phyloP scores from a whole-genome alignment of 2,797 vertebrate species.

The Esox masquinongy region DNA sequence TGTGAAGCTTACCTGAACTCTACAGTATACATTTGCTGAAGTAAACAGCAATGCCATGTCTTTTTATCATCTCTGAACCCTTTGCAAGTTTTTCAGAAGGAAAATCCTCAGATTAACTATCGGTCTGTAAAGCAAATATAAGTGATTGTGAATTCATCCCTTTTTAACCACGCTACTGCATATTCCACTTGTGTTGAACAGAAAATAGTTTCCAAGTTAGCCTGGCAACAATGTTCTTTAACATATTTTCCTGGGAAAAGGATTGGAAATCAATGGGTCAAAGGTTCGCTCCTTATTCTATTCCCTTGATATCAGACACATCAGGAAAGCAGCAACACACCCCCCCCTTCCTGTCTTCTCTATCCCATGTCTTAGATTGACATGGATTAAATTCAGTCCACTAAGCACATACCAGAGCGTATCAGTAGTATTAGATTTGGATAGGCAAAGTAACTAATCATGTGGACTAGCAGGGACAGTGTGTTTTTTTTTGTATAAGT shows the following conservation, averaged over 20 bases:
- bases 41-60: too few species aligned
- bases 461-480: background rate
- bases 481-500: background rate
- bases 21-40: background rate
- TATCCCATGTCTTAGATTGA: background rate
- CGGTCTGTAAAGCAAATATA: too few species aligned
- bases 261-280: background rate
- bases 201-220: background rate
- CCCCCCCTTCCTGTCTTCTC: background rate
- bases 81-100: background rate
- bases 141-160: background rate
- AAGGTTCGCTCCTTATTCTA: background rate
- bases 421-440: background rate
- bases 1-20: background rate
- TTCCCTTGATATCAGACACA: conserved; percentile 5
- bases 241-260: conserved; percentile 1
- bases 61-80: background rate
- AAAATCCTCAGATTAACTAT: background rate
- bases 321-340: background rate
- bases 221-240: conserved; percentile 13
- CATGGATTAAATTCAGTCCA: conserved; percentile 1
- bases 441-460: background rate
- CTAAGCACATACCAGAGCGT: background rate
- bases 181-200: background rate
- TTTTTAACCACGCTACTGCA: background rate